These are phyloP conservation scores for Prolemur simus DNA, from an alignment of 2,113 vertebrate genomes.

Conservation along the genomic window DNA sequence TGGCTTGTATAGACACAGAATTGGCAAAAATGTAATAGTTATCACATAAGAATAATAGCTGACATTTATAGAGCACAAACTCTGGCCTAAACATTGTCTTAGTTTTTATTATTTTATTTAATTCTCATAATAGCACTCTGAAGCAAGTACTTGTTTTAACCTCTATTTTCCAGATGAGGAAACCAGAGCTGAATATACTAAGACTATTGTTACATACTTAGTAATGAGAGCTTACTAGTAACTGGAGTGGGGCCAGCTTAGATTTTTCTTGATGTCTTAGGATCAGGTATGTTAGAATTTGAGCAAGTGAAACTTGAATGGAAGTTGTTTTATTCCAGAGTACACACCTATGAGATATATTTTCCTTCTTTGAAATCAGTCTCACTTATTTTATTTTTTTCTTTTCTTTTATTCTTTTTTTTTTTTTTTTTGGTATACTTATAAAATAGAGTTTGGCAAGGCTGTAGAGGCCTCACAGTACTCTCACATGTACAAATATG, in stretches of 20 bases:
- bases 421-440: neutral
- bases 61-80: neutral
- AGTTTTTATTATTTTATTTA: slow-evolving; percentile 6
- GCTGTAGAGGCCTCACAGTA: neutral
- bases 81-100: neutral
- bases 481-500: neutral
- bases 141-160: neutral
- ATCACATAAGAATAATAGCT: neutral
- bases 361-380: neutral
- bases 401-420: neutral
- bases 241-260: neutral
- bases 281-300: neutral
- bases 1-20: neutral
- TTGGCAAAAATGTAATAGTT: neutral
- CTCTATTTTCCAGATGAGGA: neutral
- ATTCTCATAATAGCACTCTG: neutral
- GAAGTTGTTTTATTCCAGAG: neutral
- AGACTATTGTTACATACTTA: neutral
- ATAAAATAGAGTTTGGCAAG: slow-evolving; percentile 3
- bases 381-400: neutral
- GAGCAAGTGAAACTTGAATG: neutral
- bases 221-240: neutral
- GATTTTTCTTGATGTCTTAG: neutral
- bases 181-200: neutral
- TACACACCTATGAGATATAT: neutral